These are phyloP conservation scores for Halcyon smyrnensis DNA, from an alignment of 2,797 vertebrate genomes.

Conservation along the genomic window DNA sequence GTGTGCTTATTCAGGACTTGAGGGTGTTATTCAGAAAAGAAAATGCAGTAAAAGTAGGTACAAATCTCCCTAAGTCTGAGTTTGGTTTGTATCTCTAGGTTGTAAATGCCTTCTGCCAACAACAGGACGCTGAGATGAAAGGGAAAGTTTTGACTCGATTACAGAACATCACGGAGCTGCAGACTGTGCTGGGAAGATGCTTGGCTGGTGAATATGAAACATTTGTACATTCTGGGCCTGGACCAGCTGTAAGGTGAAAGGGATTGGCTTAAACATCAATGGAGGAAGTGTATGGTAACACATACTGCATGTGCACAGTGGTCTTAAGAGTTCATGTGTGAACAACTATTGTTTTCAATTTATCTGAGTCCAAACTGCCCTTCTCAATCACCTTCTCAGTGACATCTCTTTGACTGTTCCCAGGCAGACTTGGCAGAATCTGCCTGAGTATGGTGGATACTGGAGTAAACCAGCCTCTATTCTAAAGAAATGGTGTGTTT, in stretches of 20 bases:
- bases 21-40: background rate
- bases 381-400: background rate
- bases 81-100: slow-evolving; percentile 79
- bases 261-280: background rate
- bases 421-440: background rate
- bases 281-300: background rate
- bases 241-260: background rate
- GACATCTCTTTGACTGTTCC: background rate
- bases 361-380: background rate
- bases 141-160: slow-evolving; percentile 91
- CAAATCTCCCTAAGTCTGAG: background rate
- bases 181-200: slow-evolving; percentile 85
- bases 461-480: background rate
- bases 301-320: background rate
- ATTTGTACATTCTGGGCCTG: background rate
- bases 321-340: background rate
- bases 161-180: slow-evolving; percentile 93
- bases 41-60: background rate
- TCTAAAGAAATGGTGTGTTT: background rate
- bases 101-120: slow-evolving; percentile 91
- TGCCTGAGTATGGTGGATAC: background rate
- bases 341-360: background rate
- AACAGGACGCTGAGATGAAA: slow-evolving; percentile 91
- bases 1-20: background rate
- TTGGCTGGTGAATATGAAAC: slow-evolving; percentile 83